phyloP scores from a whole-genome alignment of 2,888 invertebrate species.

The Pollenia amentaria region DNA sequence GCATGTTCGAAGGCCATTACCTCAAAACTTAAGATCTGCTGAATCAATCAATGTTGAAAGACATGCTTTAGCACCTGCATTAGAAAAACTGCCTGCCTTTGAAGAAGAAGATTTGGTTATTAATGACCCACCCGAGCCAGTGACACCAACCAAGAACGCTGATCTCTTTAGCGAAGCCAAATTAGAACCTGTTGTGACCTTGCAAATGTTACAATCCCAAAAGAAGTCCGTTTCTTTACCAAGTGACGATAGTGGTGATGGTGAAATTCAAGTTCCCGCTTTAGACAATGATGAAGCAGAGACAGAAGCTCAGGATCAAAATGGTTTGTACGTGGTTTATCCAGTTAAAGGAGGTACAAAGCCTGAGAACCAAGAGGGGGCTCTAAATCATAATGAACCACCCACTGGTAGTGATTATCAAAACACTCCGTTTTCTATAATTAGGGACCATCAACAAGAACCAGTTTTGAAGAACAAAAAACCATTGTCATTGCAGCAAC shows the following conservation, averaged over 20 bases:
- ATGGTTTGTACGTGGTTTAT: slow-evolving; percentile 79
- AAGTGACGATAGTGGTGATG: slow-evolving; percentile 81
- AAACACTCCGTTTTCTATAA: slow-evolving; percentile 84
- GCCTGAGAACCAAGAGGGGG: slow-evolving; percentile 52
- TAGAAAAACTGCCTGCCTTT: slow-evolving; percentile 79
- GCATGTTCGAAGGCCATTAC: slow-evolving; percentile 79
- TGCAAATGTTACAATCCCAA: slow-evolving; percentile 89
- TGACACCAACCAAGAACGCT: slow-evolving; percentile 80
- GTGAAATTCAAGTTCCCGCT: slow-evolving; percentile 79
- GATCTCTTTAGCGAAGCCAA: slow-evolving; percentile 78
- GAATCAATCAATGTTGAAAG: slow-evolving; percentile 77
- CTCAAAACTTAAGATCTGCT: slow-evolving; percentile 73
- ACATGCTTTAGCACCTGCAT: slow-evolving; percentile 64
- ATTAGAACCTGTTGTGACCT: slow-evolving; percentile 87
- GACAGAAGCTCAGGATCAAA: slow-evolving; percentile 64
- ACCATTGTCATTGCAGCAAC: slow-evolving; percentile 80
- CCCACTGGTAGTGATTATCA: slow-evolving; percentile 82
- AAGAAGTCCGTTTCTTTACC: slow-evolving; percentile 80
- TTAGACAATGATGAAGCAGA: slow-evolving; percentile 76
- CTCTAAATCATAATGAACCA: slow-evolving; percentile 77
- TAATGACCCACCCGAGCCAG: slow-evolving; percentile 84
- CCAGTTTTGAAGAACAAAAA: slow-evolving; percentile 84
- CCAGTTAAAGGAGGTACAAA: slow-evolving; percentile 75
- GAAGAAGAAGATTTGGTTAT: slow-evolving; percentile 85
- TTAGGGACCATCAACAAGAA: slow-evolving; percentile 84